phyloP scores from a whole-genome alignment of 2,113 vertebrate genomes.

The Microcebus murinus region DNA sequence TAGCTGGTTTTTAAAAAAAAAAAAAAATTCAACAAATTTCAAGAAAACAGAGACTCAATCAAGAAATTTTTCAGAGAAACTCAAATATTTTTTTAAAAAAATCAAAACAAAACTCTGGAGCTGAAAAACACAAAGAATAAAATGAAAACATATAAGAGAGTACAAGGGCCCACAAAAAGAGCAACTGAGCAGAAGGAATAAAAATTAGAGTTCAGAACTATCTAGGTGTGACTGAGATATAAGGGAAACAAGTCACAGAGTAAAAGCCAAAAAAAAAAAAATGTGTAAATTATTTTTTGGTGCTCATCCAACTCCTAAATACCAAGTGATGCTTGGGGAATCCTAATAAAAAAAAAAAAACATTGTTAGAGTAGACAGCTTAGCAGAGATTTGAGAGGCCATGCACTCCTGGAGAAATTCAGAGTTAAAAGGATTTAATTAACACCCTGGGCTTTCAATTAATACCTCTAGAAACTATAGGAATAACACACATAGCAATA shows the following conservation, averaged over 20 bases:
- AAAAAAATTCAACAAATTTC: too few relatives aligned
- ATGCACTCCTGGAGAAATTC: neutral
- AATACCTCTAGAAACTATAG: neutral
- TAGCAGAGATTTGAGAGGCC: neutral
- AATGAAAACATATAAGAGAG: too few relatives aligned
- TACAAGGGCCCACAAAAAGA: neutral
- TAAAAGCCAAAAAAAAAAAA: neutral
- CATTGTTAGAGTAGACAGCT: neutral
- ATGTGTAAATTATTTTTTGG: neutral
- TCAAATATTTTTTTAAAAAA: neutral
- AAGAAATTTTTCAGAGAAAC: neutral
- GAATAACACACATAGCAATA: neutral
- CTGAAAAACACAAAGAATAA: too few relatives aligned
- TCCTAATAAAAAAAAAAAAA: neutral
- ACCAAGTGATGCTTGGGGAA: neutral
- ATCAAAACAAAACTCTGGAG: neutral
- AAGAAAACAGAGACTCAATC: too few relatives aligned
- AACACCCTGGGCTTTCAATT: neutral
- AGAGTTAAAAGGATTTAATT: neutral
- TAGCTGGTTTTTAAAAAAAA: too few relatives aligned
- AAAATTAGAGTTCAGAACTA: neutral
- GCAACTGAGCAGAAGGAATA: neutral
- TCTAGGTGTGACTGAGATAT: neutral
- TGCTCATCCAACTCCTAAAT: neutral
- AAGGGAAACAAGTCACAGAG: neutral